Percentiles rank a stretch among this genome's conserved stretches.
phyloP scores from a whole-genome alignment of 2,113 vertebrate genomes.

The Sylvilagus bachmani region DNA sequence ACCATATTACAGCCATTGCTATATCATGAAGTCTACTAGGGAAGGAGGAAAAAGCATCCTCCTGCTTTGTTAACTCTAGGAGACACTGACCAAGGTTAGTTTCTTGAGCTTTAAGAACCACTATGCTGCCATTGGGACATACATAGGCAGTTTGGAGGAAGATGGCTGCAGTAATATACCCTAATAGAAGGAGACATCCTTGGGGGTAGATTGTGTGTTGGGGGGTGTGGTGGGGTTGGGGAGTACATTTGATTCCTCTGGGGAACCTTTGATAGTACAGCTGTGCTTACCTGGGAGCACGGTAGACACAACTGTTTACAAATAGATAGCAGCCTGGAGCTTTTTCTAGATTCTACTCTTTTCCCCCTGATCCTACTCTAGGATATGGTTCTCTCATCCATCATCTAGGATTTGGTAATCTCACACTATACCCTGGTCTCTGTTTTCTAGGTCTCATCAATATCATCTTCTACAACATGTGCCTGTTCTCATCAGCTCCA shows the following conservation, averaged over 20 bases:
- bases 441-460: neutral
- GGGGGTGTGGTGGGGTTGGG: neutral
- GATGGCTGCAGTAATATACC: neutral
- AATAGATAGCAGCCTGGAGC: neutral
- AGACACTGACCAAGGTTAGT: neutral
- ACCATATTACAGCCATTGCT: neutral
- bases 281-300: neutral
- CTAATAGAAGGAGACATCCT: neutral
- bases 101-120: slow-evolving; percentile 6
- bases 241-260: neutral
- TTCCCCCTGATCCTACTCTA: neutral
- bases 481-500: neutral
- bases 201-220: neutral
- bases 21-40: neutral
- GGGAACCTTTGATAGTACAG: neutral
- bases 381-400: slow-evolving; percentile 2
- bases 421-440: neutral
- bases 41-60: neutral
- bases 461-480: neutral
- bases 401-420: slow-evolving; percentile 1
- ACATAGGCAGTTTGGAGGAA: neutral
- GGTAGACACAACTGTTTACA: neutral
- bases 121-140: slow-evolving; percentile 19
- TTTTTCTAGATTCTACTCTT: neutral
- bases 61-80: slow-evolving; percentile 11